phyloP scores from a whole-genome alignment of 2,888 invertebrate species.

The Bombylius major region DNA sequence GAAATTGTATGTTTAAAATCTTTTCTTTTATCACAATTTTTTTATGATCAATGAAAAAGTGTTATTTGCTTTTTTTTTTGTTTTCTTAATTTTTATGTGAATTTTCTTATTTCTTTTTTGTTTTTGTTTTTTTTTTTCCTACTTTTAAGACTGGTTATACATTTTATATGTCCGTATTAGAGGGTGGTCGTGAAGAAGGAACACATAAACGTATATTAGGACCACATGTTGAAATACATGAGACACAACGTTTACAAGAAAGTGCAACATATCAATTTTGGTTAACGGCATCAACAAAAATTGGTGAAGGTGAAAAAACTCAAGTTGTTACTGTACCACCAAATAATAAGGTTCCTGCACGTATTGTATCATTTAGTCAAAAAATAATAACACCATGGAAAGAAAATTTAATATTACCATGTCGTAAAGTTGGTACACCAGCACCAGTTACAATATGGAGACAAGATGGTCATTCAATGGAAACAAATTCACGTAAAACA shows the following conservation, averaged over 20 bases:
- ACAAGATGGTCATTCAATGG: constrained; percentile 60
- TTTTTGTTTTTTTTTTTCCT: background rate
- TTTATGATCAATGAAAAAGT: no score
- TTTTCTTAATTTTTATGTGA: no score
- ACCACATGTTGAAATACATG: constrained; percentile 56
- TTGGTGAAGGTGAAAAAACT: constrained; percentile 74
- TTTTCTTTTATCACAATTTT: background rate
- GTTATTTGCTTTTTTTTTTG: no score
- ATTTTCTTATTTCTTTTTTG: background rate
- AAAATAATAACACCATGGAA: constrained; percentile 76
- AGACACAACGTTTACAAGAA: constrained; percentile 56
- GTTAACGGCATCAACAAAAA: constrained; percentile 64
- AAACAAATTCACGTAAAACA: constrained; percentile 54
- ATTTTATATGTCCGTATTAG: constrained; percentile 68
- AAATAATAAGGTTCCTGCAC: constrained; percentile 68
- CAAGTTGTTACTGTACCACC: constrained; percentile 64
- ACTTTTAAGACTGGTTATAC: constrained; percentile 49
- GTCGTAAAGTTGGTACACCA: constrained; percentile 74
- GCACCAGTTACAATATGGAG: constrained; percentile 66
- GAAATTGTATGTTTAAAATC: constrained; percentile 43
- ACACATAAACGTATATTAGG: constrained; percentile 62
- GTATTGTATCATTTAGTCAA: constrained; percentile 78
- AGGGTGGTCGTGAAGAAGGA: constrained; percentile 65
- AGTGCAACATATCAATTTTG: constrained; percentile 60
- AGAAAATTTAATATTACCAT: constrained; percentile 68